phyloP scores from a whole-genome alignment of 53 echinoderm and acorn worm genomes.

The Holothuria scabra region DNA sequence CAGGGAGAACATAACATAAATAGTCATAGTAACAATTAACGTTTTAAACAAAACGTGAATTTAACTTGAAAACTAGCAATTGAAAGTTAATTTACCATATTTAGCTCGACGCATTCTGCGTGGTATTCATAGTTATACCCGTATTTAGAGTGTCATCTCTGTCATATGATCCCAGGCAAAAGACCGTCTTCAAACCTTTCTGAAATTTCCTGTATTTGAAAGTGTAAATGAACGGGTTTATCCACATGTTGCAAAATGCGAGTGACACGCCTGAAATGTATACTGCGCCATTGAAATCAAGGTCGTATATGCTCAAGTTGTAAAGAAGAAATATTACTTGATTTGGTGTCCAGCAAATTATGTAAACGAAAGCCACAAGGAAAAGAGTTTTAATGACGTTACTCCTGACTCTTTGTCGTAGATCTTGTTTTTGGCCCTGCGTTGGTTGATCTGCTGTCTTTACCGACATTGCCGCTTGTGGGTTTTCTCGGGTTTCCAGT shows the following conservation, averaged over 20 bases:
- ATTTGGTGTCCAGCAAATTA: conserved; percentile 59
- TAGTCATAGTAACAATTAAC: too few species aligned
- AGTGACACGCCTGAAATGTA: conserved; percentile 34
- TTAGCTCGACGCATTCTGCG: too few species aligned
- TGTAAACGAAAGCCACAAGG: conserved; percentile 34
- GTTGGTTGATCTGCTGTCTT: too few species aligned
- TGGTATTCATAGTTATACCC: too few species aligned
- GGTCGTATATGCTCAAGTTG: conserved; percentile 27
- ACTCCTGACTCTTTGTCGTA: conserved; percentile 3
- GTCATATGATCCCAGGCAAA: conserved; percentile 8
- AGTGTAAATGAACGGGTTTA: conserved; percentile 63
- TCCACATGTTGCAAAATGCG: conserved; percentile 45
- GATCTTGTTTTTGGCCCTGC: neutral
- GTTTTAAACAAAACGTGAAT: too few species aligned
- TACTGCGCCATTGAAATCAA: conserved; percentile 43
- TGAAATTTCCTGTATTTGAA: conserved; percentile 56
- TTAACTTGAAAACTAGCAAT: too few species aligned
- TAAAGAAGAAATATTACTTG: conserved; percentile 41
- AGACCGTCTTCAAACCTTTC: conserved; percentile 20
- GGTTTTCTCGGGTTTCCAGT: too few species aligned
- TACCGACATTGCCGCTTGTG: too few species aligned
- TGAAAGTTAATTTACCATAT: too few species aligned
- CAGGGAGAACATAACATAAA: too few species aligned
- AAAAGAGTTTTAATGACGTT: conserved; percentile 57
- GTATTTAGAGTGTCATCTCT: too few species aligned